phyloP scores from a whole-genome alignment of 1,140 invertebrate genomes.

The Sinella curviseta region DNA sequence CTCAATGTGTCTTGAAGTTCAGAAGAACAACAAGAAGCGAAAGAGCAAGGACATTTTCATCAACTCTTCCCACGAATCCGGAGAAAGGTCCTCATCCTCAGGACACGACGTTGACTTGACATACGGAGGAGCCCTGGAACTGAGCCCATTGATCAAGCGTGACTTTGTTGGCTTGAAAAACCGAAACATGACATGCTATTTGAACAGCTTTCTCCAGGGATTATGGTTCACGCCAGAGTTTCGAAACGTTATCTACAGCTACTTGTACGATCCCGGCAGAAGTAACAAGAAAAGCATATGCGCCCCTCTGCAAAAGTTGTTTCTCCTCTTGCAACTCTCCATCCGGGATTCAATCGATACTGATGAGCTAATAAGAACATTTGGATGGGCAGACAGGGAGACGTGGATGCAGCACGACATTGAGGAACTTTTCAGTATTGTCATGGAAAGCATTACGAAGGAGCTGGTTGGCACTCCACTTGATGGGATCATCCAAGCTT shows the following conservation, averaged over 20 bases:
- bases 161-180: slow-evolving; percentile 86
- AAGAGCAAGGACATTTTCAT: background rate
- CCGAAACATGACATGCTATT: slow-evolving; percentile 91
- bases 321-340: slow-evolving; percentile 75
- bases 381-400: slow-evolving; percentile 88
- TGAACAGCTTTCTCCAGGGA: slow-evolving; percentile 86
- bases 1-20: background rate
- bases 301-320: slow-evolving; percentile 83
- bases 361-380: slow-evolving; percentile 82
- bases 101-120: background rate
- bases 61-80: background rate
- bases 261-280: slow-evolving; percentile 73
- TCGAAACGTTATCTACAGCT: slow-evolving; percentile 83
- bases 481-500: slow-evolving; percentile 79
- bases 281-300: slow-evolving; percentile 69
- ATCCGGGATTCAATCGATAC: slow-evolving; percentile 76
- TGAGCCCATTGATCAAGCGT: slow-evolving; percentile 37
- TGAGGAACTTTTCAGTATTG: slow-evolving; percentile 84
- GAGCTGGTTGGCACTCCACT: slow-evolving; percentile 83
- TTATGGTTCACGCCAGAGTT: slow-evolving; percentile 95
- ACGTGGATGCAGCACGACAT: slow-evolving; percentile 93
- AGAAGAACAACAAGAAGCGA: background rate
- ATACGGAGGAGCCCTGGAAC: background rate
- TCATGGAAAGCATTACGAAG: slow-evolving; percentile 88
- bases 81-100: background rate